Evolutionary conservation across 2,797 vertebrate species (phyloP).

Genomic region (Pyrocephalus nanus): DNA sequence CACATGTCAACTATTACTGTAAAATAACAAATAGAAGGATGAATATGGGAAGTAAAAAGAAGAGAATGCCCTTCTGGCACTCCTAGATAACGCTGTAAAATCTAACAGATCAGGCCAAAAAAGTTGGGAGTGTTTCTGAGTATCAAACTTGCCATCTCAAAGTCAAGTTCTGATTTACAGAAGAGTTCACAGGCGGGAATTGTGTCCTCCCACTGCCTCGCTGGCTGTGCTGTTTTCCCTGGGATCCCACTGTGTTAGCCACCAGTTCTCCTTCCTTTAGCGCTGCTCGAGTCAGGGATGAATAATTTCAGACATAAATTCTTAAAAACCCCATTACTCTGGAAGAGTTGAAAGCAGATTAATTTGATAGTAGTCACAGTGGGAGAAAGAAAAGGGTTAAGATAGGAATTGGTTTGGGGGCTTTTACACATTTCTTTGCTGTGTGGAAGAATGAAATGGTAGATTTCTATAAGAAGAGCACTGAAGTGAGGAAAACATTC

Average conservation of each 20-base stretch:
- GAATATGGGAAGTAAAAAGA: background rate
- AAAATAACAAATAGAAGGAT: background rate
- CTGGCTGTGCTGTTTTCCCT: background rate
- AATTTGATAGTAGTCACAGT: background rate
- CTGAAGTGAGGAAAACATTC: background rate
- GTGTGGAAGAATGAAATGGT: background rate
- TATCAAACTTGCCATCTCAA: background rate
- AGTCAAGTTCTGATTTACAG: background rate
- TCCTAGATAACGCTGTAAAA: background rate
- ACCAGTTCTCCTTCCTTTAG: background rate
- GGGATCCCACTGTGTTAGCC: background rate
- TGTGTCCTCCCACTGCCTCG: background rate
- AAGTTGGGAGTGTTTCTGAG: background rate
- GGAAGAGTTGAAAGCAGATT: background rate
- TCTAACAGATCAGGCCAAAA: background rate
- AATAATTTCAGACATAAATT: background rate
- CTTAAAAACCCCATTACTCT: background rate
- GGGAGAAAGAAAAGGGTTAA: background rate
- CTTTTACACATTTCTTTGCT: background rate
- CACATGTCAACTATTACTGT: background rate
- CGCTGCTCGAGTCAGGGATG: background rate
- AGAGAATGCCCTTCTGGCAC: background rate
- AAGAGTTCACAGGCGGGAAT: background rate
- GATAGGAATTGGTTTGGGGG: background rate
- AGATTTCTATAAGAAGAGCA: background rate